Conservation (phyloP, 1,140 invertebrate species). For the Nasonia giraulti region DNA sequence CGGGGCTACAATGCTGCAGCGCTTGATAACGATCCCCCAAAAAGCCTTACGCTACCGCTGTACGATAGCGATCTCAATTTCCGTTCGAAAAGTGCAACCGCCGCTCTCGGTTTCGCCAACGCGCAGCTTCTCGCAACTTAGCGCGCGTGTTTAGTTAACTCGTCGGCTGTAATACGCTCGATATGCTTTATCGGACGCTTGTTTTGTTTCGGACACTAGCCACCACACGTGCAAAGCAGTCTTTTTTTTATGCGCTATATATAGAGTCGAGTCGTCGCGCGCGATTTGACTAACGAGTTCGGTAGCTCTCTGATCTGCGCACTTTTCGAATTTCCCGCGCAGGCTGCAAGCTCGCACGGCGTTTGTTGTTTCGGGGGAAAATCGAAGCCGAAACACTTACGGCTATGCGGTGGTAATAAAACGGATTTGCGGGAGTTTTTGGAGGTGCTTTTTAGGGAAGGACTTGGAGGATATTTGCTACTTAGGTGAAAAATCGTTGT, state of each 20-base stretch:
- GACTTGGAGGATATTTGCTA: not conserved
- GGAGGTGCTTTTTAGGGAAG: not conserved
- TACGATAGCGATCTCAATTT: not conserved
- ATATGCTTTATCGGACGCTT: conserved; percentile 20
- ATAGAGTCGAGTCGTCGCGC: not conserved
- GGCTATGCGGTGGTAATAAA: not conserved
- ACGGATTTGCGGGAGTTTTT: not conserved
- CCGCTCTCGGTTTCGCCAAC: conserved; percentile 1
- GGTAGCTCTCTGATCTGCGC: not conserved
- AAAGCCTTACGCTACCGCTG: not conserved
- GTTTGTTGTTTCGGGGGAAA: not conserved
- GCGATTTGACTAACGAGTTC: conserved; percentile 7
- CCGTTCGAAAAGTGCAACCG: not conserved
- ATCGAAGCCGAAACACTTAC: not conserved
- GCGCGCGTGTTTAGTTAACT: conserved; percentile 26
- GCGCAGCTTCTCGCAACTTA: conserved; percentile 5
- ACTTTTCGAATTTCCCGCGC: not conserved
- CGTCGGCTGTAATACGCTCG: not conserved
- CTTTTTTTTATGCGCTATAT: not conserved
- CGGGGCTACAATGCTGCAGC: not conserved
- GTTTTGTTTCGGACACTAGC: conserved; percentile 8
- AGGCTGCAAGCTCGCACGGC: too few relatives aligned
- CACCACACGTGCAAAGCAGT: not conserved
- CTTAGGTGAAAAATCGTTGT: not conserved
- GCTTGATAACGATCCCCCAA: too few relatives aligned